These are phyloP conservation scores for Eupristina koningsbergeri DNA, from an alignment of 1,140 invertebrate genomes.

Conservation along the genomic window DNA sequence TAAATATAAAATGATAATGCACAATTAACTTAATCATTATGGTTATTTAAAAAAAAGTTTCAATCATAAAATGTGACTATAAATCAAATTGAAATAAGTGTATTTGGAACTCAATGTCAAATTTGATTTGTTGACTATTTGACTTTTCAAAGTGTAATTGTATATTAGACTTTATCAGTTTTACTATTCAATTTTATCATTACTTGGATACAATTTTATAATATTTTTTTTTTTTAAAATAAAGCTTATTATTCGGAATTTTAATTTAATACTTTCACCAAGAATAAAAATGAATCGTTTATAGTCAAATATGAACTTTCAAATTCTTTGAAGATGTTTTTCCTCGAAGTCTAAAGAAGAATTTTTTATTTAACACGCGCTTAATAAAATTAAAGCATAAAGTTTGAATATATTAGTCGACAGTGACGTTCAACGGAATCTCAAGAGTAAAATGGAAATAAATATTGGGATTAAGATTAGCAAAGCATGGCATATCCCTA, in stretches of 20 bases:
- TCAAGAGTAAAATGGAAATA: too few relatives aligned
- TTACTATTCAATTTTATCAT: background rate
- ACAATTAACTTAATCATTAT: too few relatives aligned
- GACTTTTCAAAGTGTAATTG: background rate
- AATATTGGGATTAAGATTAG: too few relatives aligned
- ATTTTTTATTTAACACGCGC: too few relatives aligned
- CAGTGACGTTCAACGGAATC: too few relatives aligned
- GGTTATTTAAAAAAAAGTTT: background rate
- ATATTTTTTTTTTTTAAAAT: background rate
- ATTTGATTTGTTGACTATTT: background rate
- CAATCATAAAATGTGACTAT: background rate
- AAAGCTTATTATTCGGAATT: background rate
- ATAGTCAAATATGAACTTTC: background rate
- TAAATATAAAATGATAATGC: too few relatives aligned
- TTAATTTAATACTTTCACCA: background rate
- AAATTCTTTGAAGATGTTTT: background rate
- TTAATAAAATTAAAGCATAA: too few relatives aligned
- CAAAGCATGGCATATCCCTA: too few relatives aligned
- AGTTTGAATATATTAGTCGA: too few relatives aligned
- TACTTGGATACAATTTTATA: background rate
- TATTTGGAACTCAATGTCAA: background rate
- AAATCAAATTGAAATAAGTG: background rate
- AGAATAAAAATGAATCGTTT: background rate
- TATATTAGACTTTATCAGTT: background rate
- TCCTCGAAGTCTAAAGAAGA: background rate